Base-by-base conservation (phyloP, 2,888 invertebrate genomes). In the Volucella zonaria region DNA sequence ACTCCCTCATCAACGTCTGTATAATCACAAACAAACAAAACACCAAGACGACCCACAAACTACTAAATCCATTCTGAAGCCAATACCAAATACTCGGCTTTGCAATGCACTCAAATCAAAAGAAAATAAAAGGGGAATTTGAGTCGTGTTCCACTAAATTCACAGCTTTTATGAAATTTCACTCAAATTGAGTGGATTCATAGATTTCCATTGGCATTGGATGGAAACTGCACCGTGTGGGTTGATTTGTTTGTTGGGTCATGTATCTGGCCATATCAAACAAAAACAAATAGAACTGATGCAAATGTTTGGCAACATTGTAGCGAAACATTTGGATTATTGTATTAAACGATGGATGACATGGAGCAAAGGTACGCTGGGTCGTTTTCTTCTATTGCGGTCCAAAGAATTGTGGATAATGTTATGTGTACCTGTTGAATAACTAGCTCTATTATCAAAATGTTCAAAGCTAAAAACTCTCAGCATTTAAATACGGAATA, bases 31-130 rank as follows among this genome's bases (percentile, higher is more conserved):
- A 73, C 77, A 82, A 86, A 87, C 88, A 86, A 88, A 87, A 86
- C 87, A 61, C 78, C 83, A 86, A 85, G 87, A 87, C 88, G 75
- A 86, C 85, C 86, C 87, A 82, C 87, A 87, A 87, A 87, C 88
- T 87, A 88, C 88, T 88, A 82, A 88, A 82, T 77, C 73, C 52
- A 10, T 67, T 85, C 52, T 66, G 67, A 85, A 81, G 49, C 81
- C 71, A 67, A 68, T 77, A 62, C 76, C 54, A 23, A 52, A 68
- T 15, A 43, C 54, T 85, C 76, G 76, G 81, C 76, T 85, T 73
- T 62, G 73, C 15, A 73, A 67, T 23, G 12, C 56, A 81, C 85
- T 85, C 85, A 81, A 81, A 49, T 52, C 1, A 14, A 54, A 40
- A 23, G n/a, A n/a, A n/a, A n/a, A n/a, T n/a, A 23, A 1, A 75